Base-by-base conservation (phyloP, 2,888 invertebrate species). In the Eristalinus aeneus region DNA sequence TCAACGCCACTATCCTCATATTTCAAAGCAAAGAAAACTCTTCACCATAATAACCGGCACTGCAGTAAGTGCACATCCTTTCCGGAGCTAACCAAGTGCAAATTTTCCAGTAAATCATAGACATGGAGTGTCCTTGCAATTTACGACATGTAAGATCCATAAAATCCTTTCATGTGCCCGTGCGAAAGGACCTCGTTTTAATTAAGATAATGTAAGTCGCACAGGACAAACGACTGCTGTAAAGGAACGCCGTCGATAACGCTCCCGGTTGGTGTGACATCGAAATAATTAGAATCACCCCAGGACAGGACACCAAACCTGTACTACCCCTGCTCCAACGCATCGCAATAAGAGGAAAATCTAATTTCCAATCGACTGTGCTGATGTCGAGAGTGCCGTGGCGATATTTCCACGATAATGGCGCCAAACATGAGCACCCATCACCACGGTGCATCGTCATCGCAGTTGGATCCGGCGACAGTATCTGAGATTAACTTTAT, bases 331-430 rank as follows among this genome's bases (percentile, higher is more conserved):
- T 74, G 68, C 53, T n/a, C 39, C 6, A 6, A n/a, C 39, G n/a
- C 46, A 16, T 1, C 12, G 64, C 46, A 69, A 77, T 80, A 81
- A 77, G 82, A 86, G 86, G 74, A 71, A 86, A 86, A 86, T 86
- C 86, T 75, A 82, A 86, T 86, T 86, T 86, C 86, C 64, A 78
- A 82, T 86, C 63, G 74, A 77, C 11, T 23, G 69, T 64, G 27
- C 5, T 27, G 68, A 81, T 46, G 81, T 86, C 77, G 22, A 22
- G 68, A 77, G 86, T 77, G 56, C 73, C 71, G 67, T 61, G 86
- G 86, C 36, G 77, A 72, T 86, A 86, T 86, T 86, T 86, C 82
- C 69, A 63, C 81, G 71, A 81, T 82, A 86, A 86, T 82, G 86
- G 86, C 86, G 86, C 86, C 86, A 82, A 85, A 78, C 86, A 86